Evolutionary conservation across 2,797 vertebrate genomes (phyloP), one percentile per base, ranked within the genome.

Genomic region (Notoglanidium macrostoma): DNA sequence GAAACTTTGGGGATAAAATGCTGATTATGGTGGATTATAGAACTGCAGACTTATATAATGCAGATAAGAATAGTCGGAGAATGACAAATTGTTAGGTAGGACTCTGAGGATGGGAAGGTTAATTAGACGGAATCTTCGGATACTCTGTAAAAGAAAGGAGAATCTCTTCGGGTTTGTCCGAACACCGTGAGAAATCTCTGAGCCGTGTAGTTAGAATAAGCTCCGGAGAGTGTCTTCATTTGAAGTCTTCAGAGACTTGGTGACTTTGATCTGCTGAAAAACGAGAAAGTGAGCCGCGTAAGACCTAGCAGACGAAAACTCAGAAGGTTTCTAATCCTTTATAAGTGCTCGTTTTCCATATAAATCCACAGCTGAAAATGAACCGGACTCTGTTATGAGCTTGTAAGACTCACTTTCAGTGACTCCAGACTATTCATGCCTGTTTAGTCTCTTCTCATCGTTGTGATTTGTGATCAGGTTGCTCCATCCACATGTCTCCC

Each of bases 261-360:
- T 54, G 26, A 84, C 89, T 86, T 90, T 90, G 87, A 89, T 89
- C 84, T 89, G 54, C 40, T 46, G 84, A 85, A 89, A 88, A 88
- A 90, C 67, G 80, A 88, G 74, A 83, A 87, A 85, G 85, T 85
- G 79, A 89, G 79, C 78, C 51, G 63, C 26, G 29, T 86, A 86
- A 81, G 78, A 23, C n/a, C 85, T 57, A 79, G 55, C 88, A 80
- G 76, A 81, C 85, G 84, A 87, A 84, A 88, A 84, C 85, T 88
- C 88, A 87, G 88, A 89, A 84, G 77, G 17, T 70, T 88, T 80
- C 74, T 87, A 89, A 90, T 91, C 85, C 84, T 68, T 86, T 83
- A 46, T 86, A 87, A 87, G 29, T 68, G 49, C 78, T 67, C 76
- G 54, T 83, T 86, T 88, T 86, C 49, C 32, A 49, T 84, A 83